These are phyloP conservation scores for Theristicus caerulescens DNA, from an alignment of 2,113 vertebrate genomes.

Conservation along the genomic window DNA sequence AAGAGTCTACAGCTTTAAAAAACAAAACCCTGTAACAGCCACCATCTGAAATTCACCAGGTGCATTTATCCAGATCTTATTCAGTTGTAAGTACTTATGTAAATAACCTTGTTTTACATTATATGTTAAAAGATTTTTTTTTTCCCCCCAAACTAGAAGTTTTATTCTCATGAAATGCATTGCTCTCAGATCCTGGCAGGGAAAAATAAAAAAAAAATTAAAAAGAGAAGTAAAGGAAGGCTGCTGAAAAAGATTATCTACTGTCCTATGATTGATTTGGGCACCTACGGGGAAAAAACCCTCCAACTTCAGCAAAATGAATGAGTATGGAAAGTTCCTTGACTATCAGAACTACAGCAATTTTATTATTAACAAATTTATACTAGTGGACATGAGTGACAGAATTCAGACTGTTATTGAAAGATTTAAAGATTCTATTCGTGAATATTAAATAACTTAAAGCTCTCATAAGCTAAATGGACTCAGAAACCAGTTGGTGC, in stretches of 20 bases:
- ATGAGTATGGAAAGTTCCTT: background rate
- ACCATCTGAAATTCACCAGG: background rate
- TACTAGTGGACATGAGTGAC: background rate
- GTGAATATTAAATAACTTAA: background rate
- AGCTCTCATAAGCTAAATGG: background rate
- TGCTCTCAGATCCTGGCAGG: background rate
- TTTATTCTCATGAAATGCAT: background rate
- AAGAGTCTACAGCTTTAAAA: background rate
- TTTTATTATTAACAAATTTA: background rate
- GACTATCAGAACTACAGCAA: background rate
- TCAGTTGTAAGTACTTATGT: background rate
- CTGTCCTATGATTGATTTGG: background rate
- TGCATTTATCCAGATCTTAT: background rate
- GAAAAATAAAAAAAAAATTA: background rate
- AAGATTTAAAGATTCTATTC: background rate
- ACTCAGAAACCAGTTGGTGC: background rate
- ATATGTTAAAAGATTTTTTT: background rate
- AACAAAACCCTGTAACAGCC: background rate
- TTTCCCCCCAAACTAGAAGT: background rate
- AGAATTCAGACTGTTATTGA: background rate
- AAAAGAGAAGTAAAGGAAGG: background rate
- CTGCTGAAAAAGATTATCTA: background rate
- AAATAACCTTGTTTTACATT: background rate
- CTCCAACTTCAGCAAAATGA: background rate
- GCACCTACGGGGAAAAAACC: background rate